Base-by-base conservation (phyloP, 2,797 vertebrate species). In the Glossophaga mutica region DNA sequence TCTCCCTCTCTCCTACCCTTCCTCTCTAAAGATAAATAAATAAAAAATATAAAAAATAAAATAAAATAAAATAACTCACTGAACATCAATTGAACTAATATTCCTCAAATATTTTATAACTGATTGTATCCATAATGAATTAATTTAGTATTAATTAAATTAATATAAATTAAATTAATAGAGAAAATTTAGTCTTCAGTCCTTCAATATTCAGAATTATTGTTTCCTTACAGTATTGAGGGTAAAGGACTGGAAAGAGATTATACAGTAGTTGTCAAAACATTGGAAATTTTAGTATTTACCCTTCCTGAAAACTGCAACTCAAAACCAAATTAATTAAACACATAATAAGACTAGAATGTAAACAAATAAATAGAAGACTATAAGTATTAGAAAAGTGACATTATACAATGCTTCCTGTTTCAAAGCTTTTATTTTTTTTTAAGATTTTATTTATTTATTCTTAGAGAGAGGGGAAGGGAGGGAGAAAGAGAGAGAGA, bases 291-390 rank as follows among this genome's bases (percentile, higher is more conserved):
- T 88, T 84, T 46, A 90, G 34, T 32, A 73, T 65, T 10, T 14
- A 32, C 52, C 62, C 34, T 90, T 91, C 29, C 24, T 77, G 46
- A 94, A 97, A 94, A 84, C 9, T 70, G 39, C 29, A 87, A 62
- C 44, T 73, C 10, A 65, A 94, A 91, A 73, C 50, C 68, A 93
- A 94, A 85, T 83, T 18, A 95, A 87, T 37, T 65, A 85, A 92
- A 55, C 12, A 88, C 11, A 67, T 50, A 78, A 86, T 89, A 73
- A 87, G 48, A 73, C 42, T 50, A 62, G 32, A 77, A 76, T 42
- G 59, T 37, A 86, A 57, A 83, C 3, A 76, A 42, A 62, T 34
- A 81, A 1, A 52, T 55, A 86, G 48, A 76, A 93, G 44, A 85
- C 76, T 37, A 78, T 11, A 74, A 62, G 32, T 37, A 22, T 74